phyloP scores from a whole-genome alignment of 1,140 invertebrate species.

The Dinoponera quadriceps region DNA sequence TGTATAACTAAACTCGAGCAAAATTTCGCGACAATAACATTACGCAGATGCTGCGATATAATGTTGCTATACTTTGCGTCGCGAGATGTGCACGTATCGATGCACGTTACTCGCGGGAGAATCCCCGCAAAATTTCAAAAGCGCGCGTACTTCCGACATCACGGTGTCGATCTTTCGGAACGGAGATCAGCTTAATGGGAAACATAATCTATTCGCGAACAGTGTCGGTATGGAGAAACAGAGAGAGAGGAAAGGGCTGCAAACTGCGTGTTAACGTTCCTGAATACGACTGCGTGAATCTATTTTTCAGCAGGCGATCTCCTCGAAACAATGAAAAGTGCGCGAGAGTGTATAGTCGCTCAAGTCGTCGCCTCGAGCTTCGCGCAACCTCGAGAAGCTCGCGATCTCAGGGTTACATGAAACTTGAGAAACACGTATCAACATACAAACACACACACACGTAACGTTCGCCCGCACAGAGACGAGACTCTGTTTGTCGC shows the following conservation, averaged over 20 bases:
- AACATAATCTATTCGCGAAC: no score
- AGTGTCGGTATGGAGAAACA: no score
- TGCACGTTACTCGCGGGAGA: no score
- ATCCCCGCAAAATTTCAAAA: no score
- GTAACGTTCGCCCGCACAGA: background rate
- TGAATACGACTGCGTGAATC: background rate
- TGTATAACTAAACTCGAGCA: background rate
- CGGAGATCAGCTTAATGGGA: no score
- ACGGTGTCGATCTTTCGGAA: no score
- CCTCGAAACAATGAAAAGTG: constrained; percentile 27
- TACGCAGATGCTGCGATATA: no score
- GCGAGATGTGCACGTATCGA: no score
- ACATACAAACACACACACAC: background rate
- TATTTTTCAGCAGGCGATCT: constrained; percentile 15
- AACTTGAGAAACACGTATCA: constrained; percentile 24
- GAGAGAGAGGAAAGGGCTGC: background rate
- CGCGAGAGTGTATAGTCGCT: constrained; percentile 37
- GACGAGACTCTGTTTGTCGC: constrained; percentile 4
- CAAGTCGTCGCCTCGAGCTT: constrained; percentile 30
- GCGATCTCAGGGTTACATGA: constrained; percentile 23
- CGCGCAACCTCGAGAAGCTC: constrained; percentile 65
- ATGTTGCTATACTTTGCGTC: no score
- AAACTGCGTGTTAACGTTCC: background rate
- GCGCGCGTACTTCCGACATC: no score
- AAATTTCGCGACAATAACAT: no score